These are phyloP conservation scores for Jordanella pulchra DNA, from an alignment of 2,797 vertebrate genomes.

Conservation along the genomic window DNA sequence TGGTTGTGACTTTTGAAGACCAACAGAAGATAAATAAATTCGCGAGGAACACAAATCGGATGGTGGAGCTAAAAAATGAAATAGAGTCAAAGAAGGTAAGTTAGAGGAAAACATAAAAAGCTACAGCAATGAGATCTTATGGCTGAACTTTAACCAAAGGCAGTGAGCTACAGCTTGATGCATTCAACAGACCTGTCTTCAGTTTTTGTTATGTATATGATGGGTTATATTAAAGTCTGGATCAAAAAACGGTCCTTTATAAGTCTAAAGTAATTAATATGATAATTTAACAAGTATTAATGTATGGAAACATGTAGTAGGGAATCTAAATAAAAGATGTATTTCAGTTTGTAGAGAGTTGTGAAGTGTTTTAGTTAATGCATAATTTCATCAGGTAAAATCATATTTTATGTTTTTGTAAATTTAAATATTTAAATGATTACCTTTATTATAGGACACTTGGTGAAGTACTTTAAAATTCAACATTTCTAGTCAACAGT, in stretches of 20 bases:
- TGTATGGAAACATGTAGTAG: background rate
- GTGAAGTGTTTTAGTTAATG: background rate
- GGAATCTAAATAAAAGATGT: background rate
- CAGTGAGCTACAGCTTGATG: no score
- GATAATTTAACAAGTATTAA: background rate
- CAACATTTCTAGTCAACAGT: no score
- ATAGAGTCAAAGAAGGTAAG: constrained; percentile 92
- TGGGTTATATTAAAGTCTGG: background rate
- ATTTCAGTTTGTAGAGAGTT: no score
- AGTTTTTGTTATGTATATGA: no score
- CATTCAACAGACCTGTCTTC: no score
- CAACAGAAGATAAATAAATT: constrained; percentile 99
- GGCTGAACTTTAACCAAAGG: background rate
- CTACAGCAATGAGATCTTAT: background rate
- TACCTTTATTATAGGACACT: background rate
- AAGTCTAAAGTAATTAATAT: background rate
- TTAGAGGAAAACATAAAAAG: background rate
- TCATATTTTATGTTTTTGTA: background rate
- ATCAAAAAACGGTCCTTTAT: background rate
- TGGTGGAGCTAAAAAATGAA: constrained; percentile 95
- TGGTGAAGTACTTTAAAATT: no score
- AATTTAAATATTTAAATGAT: background rate
- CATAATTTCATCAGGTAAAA: no score
- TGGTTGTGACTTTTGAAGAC: constrained; percentile 97
- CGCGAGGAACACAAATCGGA: constrained; percentile 92